phyloP scores from a whole-genome alignment of 2,113 vertebrate genomes.

The Aegotheles bennettii region DNA sequence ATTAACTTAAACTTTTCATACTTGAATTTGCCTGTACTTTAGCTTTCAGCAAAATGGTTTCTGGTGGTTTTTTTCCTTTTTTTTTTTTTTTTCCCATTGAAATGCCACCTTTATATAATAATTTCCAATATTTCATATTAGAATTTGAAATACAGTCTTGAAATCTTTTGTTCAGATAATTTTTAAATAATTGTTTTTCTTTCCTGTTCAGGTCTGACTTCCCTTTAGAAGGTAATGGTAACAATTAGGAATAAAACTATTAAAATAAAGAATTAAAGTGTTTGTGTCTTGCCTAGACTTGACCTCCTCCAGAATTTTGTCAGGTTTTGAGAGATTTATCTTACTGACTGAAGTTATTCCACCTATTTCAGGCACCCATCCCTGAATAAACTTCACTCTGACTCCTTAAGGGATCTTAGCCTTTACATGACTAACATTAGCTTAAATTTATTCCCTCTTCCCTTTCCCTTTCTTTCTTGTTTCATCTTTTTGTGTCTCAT shows the following conservation, averaged over 20 bases:
- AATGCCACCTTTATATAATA: neutral
- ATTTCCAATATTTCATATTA: neutral
- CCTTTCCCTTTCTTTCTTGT: neutral
- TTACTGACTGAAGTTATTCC: neutral
- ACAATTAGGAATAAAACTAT: neutral
- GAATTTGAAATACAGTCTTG: neutral
- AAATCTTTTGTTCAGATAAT: neutral
- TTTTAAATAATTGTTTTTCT: neutral
- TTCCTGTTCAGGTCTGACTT: neutral
- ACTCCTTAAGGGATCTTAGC: neutral
- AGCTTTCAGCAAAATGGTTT: neutral
- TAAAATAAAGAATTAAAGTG: neutral
- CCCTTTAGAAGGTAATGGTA: neutral
- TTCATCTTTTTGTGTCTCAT: neutral
- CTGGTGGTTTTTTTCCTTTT: too few species aligned
- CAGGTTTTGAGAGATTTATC: neutral
- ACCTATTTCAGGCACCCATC: neutral
- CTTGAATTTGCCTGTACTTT: neutral
- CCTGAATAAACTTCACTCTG: neutral
- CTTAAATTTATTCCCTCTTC: neutral
- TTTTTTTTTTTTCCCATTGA: rapidly evolving
- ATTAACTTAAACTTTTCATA: neutral
- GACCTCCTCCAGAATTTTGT: neutral
- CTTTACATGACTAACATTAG: neutral
- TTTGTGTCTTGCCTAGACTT: neutral